Conservation (phyloP, 2,888 invertebrate genomes). For the Microplitis manilae region DNA sequence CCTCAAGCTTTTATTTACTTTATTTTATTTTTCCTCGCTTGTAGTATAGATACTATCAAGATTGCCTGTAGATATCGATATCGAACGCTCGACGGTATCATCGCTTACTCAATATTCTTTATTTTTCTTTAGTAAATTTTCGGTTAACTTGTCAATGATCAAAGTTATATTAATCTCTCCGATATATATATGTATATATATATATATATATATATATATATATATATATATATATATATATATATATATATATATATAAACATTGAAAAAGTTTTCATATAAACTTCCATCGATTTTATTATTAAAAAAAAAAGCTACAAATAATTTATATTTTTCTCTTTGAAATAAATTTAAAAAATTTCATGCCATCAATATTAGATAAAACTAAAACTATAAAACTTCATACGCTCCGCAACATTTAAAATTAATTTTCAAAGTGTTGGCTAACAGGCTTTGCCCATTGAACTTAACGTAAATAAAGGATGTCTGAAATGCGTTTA, state of each 20-base stretch:
- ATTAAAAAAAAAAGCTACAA: background rate
- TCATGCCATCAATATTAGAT: background rate
- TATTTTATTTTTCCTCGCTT: background rate
- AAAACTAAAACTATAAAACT: constrained; percentile 8
- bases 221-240: no score
- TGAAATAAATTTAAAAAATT: background rate
- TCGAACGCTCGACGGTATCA: background rate
- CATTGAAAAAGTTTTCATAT: background rate
- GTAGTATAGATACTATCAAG: background rate
- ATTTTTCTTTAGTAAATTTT: background rate
- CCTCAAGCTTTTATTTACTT: background rate
- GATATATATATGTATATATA: background rate
- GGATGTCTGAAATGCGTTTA: constrained; percentile 8
- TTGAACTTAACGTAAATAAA: constrained; percentile 12
- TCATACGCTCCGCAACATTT: background rate
- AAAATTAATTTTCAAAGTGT: constrained; percentile 24
- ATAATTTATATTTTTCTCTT: background rate
- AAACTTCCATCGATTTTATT: background rate
- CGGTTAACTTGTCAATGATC: background rate
- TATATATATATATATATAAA: background rate
- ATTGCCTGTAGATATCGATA: background rate
- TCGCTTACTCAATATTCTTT: background rate
- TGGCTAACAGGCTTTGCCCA: constrained; percentile 15
- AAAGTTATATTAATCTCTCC: background rate
- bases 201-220: no score